A percentile compares a stretch with the other conserved stretches of the same genome.
phyloP scores from a whole-genome alignment of 2,113 vertebrate genomes.

The Callipepla squamata region DNA sequence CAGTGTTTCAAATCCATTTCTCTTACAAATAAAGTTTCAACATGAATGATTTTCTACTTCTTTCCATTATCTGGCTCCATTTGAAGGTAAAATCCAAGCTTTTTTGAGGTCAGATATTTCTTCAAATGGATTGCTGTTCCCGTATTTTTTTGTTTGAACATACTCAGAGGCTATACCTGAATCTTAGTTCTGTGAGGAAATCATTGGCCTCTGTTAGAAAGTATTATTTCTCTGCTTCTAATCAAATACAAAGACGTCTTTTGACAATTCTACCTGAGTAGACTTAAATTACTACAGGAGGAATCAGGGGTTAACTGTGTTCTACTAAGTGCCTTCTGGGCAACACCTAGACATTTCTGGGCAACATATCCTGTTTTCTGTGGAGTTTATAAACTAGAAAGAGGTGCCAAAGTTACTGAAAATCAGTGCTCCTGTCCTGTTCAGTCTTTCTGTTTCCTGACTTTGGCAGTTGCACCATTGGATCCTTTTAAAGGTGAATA shows the following conservation, averaged over 20 bases:
- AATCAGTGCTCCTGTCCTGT: neutral
- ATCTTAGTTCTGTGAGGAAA: neutral
- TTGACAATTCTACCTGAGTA: neutral
- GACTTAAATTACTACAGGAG: neutral
- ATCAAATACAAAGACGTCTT: rapidly evolving
- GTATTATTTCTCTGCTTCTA: neutral
- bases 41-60: neutral
- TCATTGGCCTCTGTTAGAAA: neutral
- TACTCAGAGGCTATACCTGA: neutral
- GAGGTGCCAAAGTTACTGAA: rapidly evolving
- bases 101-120: neutral
- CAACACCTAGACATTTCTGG: neutral
- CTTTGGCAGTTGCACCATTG: neutral
- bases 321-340: neutral
- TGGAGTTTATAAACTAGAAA: neutral
- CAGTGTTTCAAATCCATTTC: neutral
- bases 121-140: neutral
- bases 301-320: neutral
- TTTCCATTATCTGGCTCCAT: neutral
- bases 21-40: neutral
- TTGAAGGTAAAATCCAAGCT: neutral
- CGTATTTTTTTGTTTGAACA: neutral
- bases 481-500: neutral
- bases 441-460: neutral
- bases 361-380: neutral